These are phyloP conservation scores for Mythimna impura DNA, from an alignment of 2,888 invertebrate genomes.

Conservation along the genomic window DNA sequence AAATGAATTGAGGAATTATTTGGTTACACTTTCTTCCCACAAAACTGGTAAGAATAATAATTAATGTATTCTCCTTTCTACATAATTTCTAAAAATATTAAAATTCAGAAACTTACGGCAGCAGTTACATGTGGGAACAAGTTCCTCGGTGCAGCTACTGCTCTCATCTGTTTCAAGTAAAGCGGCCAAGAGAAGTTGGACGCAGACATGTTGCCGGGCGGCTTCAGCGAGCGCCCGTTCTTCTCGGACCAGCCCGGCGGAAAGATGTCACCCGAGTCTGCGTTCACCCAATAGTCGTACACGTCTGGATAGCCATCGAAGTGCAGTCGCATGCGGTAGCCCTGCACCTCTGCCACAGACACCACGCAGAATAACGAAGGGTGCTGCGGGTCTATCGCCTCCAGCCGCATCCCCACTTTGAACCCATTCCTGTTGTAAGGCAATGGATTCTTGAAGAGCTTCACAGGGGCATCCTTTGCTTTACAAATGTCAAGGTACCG, in stretches of 20 bases:
- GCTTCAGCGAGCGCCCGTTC: conserved; percentile 94
- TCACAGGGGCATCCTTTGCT: conserved; percentile 93
- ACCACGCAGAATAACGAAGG: conserved; percentile 97
- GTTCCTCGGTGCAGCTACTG: conserved; percentile 94
- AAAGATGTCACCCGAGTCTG: conserved; percentile 97
- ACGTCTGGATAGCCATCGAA: conserved; percentile 97
- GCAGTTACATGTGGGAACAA: conserved; percentile 93
- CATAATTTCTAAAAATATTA: neutral
- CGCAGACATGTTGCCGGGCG: conserved; percentile 93
- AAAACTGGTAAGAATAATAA: neutral
- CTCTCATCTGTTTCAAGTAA: conserved; percentile 94
- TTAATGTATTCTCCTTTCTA: neutral
- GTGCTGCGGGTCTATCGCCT: conserved; percentile 98
- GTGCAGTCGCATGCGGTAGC: conserved; percentile 95
- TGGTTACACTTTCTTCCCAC: neutral
- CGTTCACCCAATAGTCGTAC: conserved; percentile 98
- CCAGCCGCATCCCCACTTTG: conserved; percentile 96
- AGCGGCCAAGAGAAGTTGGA: conserved; percentile 94
- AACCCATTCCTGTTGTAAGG: conserved; percentile 94
- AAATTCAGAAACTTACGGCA: conserved; percentile 85
- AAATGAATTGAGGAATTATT: neutral
- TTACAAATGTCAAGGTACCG: conserved; percentile 94
- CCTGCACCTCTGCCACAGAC: conserved; percentile 95
- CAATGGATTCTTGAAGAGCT: conserved; percentile 95
- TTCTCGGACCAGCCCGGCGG: conserved; percentile 98